Conservation (phyloP, 2,113 vertebrate genomes). For the Strix uralensis region DNA sequence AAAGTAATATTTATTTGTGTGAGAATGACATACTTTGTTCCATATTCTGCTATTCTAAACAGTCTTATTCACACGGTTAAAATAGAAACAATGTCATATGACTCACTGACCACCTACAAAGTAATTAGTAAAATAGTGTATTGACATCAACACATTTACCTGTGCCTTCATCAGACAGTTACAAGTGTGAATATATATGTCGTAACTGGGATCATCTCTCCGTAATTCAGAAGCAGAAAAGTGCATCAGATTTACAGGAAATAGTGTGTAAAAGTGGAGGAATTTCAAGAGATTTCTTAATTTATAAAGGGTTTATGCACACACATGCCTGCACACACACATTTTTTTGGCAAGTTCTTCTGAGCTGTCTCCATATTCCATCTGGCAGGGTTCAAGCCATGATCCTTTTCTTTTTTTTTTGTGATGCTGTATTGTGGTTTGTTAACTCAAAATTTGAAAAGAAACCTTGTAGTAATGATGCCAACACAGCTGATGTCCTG, state of each 20-base stretch:
- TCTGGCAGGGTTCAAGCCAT: constrained; percentile 10
- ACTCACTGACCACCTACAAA: neutral
- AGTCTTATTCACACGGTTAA: neutral
- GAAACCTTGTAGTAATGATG: neutral
- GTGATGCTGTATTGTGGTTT: neutral
- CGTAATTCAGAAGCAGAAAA: neutral
- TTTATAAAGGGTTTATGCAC: neutral
- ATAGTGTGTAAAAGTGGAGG: neutral
- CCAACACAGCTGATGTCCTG: neutral
- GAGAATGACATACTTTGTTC: neutral
- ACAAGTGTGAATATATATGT: neutral
- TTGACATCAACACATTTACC: neutral
- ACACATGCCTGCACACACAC: neutral
- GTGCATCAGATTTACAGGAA: neutral
- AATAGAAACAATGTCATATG: neutral
- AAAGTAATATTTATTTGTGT: neutral
- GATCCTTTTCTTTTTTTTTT: neutral
- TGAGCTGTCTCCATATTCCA: constrained; percentile 11
- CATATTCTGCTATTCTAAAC: neutral
- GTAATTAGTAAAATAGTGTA: neutral
- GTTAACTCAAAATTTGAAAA: neutral
- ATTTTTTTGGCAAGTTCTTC: constrained; percentile 7
- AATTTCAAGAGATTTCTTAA: constrained; percentile 16
- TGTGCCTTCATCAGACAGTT: neutral
- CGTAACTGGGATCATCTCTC: neutral